A percentile compares a stretch with the other conserved stretches of the same genome.
Evolutionary conservation across 2,888 invertebrate species (phyloP).

Genomic region (Eulithis prunata): DNA sequence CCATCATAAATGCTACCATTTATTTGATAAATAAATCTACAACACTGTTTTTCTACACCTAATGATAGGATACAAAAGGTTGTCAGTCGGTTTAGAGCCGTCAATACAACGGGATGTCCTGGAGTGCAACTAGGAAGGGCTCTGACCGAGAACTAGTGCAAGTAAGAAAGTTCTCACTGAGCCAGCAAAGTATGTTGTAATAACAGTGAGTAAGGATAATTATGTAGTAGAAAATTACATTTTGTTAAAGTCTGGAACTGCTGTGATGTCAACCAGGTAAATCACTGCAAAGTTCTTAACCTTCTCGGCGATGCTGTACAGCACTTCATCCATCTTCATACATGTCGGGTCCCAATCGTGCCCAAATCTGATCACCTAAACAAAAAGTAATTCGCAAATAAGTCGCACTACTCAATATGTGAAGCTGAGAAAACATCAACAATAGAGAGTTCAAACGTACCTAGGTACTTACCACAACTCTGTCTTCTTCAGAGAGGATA

Average conservation of each 20-base stretch:
- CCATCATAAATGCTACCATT: no score
- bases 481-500: constrained; percentile 98
- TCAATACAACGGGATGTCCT: no score
- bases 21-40: no score
- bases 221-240: constrained; percentile 86
- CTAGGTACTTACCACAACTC: constrained; percentile 96
- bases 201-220: not conserved
- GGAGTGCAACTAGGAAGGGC: no score
- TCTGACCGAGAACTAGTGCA: not conserved
- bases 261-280: constrained; percentile 98
- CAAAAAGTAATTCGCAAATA: not conserved
- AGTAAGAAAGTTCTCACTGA: no score
- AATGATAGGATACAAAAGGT: no score
- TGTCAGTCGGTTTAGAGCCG: no score
- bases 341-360: constrained; percentile 99
- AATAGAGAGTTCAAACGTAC: not conserved
- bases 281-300: constrained; percentile 99
- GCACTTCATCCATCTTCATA: constrained; percentile 99
- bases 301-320: constrained; percentile 98
- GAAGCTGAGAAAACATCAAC: no score
- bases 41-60: no score
- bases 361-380: constrained; percentile 96
- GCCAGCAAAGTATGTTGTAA: no score
- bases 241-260: constrained; percentile 99
- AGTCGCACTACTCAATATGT: not conserved